Evolutionary conservation across 2,113 vertebrate genomes (phyloP).

Genomic region (Noctilio leporinus): DNA sequence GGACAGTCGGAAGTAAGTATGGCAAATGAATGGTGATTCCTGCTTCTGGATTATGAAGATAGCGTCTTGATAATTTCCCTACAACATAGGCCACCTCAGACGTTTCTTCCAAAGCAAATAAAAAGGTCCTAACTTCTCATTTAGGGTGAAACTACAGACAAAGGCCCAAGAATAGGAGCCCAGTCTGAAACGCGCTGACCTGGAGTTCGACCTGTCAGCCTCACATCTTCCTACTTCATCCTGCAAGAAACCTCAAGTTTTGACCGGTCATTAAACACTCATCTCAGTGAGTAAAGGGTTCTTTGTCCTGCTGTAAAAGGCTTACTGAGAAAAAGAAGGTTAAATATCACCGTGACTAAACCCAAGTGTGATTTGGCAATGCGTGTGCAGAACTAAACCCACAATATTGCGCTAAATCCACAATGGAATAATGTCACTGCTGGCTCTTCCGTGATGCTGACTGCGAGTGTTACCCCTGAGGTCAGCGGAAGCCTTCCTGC

Average conservation of each 20-base stretch:
- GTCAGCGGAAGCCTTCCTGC: not conserved
- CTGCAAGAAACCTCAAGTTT: not conserved
- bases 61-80: not conserved
- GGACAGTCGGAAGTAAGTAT: not conserved
- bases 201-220: not conserved
- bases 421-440: conserved; percentile 1
- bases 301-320: conserved; percentile 17
- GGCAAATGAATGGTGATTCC: not conserved
- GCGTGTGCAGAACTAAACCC: conserved; percentile 13
- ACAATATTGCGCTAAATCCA: too few species aligned
- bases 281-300: not conserved
- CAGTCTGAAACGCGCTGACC: not conserved
- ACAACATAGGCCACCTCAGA: not conserved
- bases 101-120: not conserved
- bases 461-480: not conserved
- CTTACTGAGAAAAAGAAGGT: conserved; percentile 28
- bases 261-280: not conserved
- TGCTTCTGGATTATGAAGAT: not conserved
- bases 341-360: conserved; percentile 58
- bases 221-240: not conserved
- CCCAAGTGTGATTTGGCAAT: not conserved
- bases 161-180: not conserved
- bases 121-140: not conserved
- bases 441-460: not conserved
- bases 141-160: not conserved